Percentiles rank a stretch among this genome's conserved stretches.
phyloP scores from a whole-genome alignment of 2,888 invertebrate species.

The Anoncus sp. region DNA sequence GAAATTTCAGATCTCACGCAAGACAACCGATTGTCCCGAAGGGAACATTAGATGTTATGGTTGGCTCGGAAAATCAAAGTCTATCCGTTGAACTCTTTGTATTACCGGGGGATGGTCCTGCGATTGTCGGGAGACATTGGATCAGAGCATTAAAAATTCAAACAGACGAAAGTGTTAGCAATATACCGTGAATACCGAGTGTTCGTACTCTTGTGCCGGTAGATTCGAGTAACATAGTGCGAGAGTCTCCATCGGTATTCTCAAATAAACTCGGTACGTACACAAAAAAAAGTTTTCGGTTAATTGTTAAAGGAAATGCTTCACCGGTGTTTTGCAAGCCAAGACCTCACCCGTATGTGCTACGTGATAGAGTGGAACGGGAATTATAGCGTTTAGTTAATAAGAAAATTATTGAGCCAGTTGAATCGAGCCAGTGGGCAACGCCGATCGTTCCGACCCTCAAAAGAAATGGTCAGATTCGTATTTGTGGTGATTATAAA shows the following conservation, averaged over 20 bases:
- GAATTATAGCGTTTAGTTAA: slow-evolving; percentile 9
- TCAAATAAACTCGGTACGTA: slow-evolving; percentile 16
- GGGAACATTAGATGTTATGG: slow-evolving; percentile 18
- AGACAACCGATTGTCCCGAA: slow-evolving; percentile 29
- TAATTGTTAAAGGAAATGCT: background rate
- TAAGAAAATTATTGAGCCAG: slow-evolving; percentile 46
- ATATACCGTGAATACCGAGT: background rate
- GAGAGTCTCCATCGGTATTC: slow-evolving; percentile 42
- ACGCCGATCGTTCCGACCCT: slow-evolving; percentile 69
- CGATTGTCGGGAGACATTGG: slow-evolving; percentile 50
- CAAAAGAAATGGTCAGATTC: slow-evolving; percentile 66
- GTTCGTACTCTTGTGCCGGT: background rate
- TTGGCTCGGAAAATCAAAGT: background rate
- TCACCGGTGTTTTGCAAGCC: slow-evolving; percentile 7
- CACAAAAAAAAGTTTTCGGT: slow-evolving; percentile 4
- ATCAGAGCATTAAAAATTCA: slow-evolving; percentile 10
- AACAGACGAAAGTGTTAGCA: background rate
- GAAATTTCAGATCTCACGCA: slow-evolving; percentile 25
- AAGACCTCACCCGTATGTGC: slow-evolving; percentile 59
- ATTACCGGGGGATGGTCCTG: slow-evolving; percentile 53
- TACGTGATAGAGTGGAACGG: slow-evolving; percentile 36
- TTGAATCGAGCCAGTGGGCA: slow-evolving; percentile 68
- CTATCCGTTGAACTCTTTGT: slow-evolving; percentile 39
- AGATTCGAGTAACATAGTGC: background rate
- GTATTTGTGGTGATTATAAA: slow-evolving; percentile 70